Base-by-base conservation (phyloP, 1,140 invertebrate genomes). In the Andricus grossulariae region DNA sequence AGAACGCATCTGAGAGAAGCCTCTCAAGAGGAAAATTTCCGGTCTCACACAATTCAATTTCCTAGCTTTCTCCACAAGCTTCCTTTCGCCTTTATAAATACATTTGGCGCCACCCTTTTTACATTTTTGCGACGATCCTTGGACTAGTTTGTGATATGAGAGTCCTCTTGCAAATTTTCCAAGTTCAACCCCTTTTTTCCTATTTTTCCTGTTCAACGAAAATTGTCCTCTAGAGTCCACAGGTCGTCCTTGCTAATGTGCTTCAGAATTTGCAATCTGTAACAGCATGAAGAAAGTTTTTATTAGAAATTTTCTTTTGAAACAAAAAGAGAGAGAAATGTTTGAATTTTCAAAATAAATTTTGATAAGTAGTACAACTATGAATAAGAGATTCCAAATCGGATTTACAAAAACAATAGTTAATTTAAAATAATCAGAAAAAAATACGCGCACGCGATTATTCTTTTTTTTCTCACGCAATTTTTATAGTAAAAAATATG, bases 201-300 rank as follows among this genome's bases (percentile, higher is more conserved):
- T 16, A 10, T 54, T 18, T 32, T 60, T 25, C 15, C 32, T 6
- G 21, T 13, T 32, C 21, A 13, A 32, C 8, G 21, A 32, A 13
- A 55, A 21, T 19, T 60, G 3, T 60, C 3, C 32, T 60, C 57
- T 25, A 32, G 55, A 57, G 57, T 60, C 57, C 57, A 60, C 57
- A 25, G 21, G 57, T 60, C 16, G 15, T 39, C 21, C 57, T 12
- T 15, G 21, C 25, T 60, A 21, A 18, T 25, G 57, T 21, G 25
- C 13, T 21, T 60, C 21, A 13, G 39, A 39, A 5, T 57, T 32
- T 60, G 6, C 11, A 60, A 60, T 60, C 57, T 60, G 57, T 32
- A 60, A 60, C 25, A 60, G 6, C 1, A 12, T 39, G 15, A 57
- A 11, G 25, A 32, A 60, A 12, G 11, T 15, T 32, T 15, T 16